These are phyloP conservation scores for Bombus huntii DNA, from an alignment of 1,140 invertebrate genomes.

Conservation along the genomic window DNA sequence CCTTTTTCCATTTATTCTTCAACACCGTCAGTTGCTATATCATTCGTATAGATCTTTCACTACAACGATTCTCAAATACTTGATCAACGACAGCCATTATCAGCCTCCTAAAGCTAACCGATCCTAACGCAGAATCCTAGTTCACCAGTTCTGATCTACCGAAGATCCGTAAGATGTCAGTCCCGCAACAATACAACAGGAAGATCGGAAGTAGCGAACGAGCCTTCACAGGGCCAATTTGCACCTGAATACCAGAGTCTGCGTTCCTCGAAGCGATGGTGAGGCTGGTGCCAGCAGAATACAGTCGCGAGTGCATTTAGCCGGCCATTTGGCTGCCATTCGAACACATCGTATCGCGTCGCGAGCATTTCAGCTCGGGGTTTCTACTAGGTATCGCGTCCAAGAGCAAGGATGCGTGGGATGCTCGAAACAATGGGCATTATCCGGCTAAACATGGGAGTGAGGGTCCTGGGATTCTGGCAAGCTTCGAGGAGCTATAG, in stretches of 20 bases:
- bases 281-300: slow-evolving; percentile 21
- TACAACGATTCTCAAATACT: too few species aligned
- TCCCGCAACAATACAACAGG: not conserved
- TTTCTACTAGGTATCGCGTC: slow-evolving; percentile 47
- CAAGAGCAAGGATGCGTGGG: slow-evolving; percentile 63
- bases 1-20: too few species aligned
- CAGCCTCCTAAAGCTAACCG: not conserved
- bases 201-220: slow-evolving; percentile 55
- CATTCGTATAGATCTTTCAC: too few species aligned
- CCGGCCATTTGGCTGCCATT: slow-evolving; percentile 62
- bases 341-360: slow-evolving; percentile 48
- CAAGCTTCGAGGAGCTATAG: slow-evolving; percentile 62
- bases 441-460: slow-evolving; percentile 54
- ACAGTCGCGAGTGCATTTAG: slow-evolving; percentile 54
- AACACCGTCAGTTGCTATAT: too few species aligned
- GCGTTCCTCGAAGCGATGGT: slow-evolving; percentile 11
- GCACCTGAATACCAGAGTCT: slow-evolving; percentile 59
- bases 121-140: not conserved
- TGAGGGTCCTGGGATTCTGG: slow-evolving; percentile 52
- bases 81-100: too few species aligned
- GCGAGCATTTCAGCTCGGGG: slow-evolving; percentile 57
- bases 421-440: slow-evolving; percentile 70
- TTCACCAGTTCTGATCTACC: not conserved
- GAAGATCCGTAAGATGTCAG: not conserved
- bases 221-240: slow-evolving; percentile 56